Conservation (phyloP, 2,113 vertebrate genomes). For the Corynorhinus townsendii region DNA sequence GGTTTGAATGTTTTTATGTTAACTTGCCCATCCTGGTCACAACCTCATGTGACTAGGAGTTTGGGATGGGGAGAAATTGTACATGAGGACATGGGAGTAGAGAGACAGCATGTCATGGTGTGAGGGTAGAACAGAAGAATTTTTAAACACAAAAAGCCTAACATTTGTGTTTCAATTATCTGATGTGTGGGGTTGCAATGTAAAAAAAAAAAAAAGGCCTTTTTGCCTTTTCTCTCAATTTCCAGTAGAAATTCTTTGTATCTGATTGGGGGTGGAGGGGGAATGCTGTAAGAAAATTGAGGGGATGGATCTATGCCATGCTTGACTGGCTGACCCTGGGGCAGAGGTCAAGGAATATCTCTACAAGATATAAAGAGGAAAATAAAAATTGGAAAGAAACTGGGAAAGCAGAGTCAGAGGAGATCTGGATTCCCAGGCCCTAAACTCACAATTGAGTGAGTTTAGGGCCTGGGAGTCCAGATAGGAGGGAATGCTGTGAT, state of each 20-base stretch:
- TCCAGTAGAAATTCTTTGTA: background rate
- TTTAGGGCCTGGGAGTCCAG: background rate
- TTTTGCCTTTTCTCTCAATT: background rate
- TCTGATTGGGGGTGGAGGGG: background rate
- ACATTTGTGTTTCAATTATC: fast-evolving
- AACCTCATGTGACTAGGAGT: background rate
- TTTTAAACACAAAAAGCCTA: background rate
- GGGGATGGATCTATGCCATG: background rate
- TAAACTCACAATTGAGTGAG: background rate
- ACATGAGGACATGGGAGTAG: background rate
- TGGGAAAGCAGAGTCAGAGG: background rate
- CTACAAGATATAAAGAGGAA: background rate
- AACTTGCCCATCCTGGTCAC: background rate
- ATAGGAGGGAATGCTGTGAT: background rate
- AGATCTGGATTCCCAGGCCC: background rate
- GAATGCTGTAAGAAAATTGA: too few species aligned
- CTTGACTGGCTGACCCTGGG: background rate
- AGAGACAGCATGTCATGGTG: background rate
- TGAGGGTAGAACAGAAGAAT: background rate
- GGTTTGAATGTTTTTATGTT: too few species aligned
- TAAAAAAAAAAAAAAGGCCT: too few species aligned
- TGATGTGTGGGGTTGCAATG: fast-evolving
- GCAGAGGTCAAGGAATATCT: background rate
- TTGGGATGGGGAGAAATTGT: too few species aligned
- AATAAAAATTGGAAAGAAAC: background rate